Percentiles rank a stretch among this genome's conserved stretches.
phyloP scores from a whole-genome alignment of 2,797 vertebrate genomes.

The Pangasius sanitwongsei region DNA sequence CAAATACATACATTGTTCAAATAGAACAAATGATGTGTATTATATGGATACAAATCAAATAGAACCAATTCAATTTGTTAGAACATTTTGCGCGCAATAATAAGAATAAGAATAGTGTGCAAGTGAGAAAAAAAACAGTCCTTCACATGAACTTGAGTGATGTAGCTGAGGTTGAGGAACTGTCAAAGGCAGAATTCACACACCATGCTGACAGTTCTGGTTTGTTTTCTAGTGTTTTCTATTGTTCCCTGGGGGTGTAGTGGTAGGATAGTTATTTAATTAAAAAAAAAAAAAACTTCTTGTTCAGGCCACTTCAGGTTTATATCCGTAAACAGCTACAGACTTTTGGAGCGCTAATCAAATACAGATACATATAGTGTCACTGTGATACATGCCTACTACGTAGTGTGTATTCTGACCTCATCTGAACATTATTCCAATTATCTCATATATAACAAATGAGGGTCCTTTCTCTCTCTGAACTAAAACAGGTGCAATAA shows the following conservation, averaged over 20 bases:
- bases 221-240: background rate
- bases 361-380: background rate
- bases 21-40: background rate
- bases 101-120: background rate
- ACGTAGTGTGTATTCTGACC: background rate
- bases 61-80: background rate
- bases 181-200: too few relatives aligned
- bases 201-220: background rate
- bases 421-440: too few relatives aligned
- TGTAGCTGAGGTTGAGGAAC: background rate
- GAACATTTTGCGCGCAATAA: background rate
- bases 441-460: background rate
- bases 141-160: background rate
- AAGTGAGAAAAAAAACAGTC: background rate
- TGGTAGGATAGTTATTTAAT: background rate
- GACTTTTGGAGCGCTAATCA: background rate
- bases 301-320: background rate
- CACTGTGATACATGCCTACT: background rate
- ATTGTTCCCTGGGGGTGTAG: background rate
- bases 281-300: background rate
- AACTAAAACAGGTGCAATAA: background rate
- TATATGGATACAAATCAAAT: background rate
- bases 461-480: background rate
- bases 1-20: background rate
- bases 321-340: background rate